phyloP scores from a whole-genome alignment of 1,140 invertebrate genomes.

The Conus ventricosus region DNA sequence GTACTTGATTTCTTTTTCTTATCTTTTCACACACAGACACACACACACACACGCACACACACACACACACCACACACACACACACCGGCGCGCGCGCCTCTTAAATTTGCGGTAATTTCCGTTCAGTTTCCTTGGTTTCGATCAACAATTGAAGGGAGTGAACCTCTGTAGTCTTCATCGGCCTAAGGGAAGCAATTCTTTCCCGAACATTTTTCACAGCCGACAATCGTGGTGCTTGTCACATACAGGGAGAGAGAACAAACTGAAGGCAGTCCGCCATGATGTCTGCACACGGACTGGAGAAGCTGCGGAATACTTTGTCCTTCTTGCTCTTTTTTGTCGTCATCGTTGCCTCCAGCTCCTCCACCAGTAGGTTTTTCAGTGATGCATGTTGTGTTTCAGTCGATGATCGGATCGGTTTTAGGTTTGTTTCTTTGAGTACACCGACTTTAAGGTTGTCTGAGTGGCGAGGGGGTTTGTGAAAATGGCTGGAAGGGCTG shows the following conservation, averaged over 20 bases:
- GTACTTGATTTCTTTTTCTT: too few species aligned
- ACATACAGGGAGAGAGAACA: neutral
- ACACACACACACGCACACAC: too few species aligned
- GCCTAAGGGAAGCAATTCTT: neutral
- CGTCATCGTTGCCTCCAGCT: neutral
- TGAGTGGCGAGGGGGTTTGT: neutral
- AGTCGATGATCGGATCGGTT: too few species aligned
- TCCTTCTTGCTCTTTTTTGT: neutral
- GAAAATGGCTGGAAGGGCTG: neutral
- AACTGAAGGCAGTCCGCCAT: constrained; percentile 22
- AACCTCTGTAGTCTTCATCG: neutral
- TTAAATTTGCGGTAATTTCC: too few species aligned
- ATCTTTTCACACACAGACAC: too few species aligned
- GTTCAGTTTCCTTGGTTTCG: too few species aligned
- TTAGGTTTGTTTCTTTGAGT: neutral
- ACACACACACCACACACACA: too few species aligned
- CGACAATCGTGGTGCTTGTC: neutral
- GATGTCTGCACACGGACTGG: neutral
- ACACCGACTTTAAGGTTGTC: too few species aligned
- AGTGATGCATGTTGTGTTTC: neutral
- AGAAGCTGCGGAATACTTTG: neutral
- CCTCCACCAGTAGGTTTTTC: neutral
- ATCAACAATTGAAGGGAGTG: neutral
- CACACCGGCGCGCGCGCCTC: too few species aligned
- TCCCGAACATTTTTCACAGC: neutral